Evolutionary conservation across 2,797 vertebrate genomes (phyloP).

Genomic region (Oreochromis grahami): DNA sequence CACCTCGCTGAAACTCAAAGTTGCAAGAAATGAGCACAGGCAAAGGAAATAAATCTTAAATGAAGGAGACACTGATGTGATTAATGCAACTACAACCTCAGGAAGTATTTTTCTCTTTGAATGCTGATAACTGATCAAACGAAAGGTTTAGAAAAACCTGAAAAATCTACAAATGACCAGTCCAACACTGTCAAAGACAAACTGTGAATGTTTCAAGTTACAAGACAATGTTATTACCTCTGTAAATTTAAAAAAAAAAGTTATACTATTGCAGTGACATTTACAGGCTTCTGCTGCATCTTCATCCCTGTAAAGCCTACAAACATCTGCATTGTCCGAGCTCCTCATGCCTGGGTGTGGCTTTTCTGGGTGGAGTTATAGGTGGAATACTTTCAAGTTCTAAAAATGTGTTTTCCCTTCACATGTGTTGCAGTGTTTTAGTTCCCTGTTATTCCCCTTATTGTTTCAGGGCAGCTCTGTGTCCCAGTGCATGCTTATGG

Average conservation of each 20-base stretch:
- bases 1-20: neutral
- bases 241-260: neutral
- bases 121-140: neutral
- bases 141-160: neutral
- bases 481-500: neutral
- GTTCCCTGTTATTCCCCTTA: neutral
- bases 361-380: neutral
- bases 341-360: neutral
- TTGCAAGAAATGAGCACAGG: neutral
- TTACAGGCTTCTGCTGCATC: neutral
- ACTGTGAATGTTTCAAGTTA: neutral
- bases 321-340: neutral
- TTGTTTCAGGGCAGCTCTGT: neutral
- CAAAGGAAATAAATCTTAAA: neutral
- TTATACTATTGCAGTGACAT: rapidly evolving
- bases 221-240: neutral
- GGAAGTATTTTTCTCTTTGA: neutral
- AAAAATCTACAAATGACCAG: neutral
- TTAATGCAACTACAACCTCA: neutral
- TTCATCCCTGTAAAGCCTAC: neutral
- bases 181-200: neutral
- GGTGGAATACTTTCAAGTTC: neutral
- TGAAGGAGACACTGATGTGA: neutral
- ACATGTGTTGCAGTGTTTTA: neutral
- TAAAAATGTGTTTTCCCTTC: neutral